These are phyloP conservation scores for Hyposoter didymator DNA, from an alignment of 2,888 invertebrate species.

Conservation along the genomic window DNA sequence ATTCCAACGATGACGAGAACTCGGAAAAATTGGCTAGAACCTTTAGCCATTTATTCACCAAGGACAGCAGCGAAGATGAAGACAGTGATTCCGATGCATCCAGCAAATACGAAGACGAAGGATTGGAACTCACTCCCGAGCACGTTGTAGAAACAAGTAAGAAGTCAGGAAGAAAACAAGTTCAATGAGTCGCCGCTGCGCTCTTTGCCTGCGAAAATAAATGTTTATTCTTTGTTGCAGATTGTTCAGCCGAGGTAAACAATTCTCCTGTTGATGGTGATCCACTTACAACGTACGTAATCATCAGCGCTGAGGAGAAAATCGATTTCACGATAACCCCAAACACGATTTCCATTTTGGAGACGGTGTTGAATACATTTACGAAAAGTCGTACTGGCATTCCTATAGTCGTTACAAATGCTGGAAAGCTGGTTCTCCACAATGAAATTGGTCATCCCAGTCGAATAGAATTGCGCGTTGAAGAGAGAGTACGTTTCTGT, in stretches of 20 bases:
- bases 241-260: slow-evolving; percentile 65
- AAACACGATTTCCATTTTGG: slow-evolving; percentile 86
- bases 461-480: slow-evolving; percentile 77
- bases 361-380: slow-evolving; percentile 83
- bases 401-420: slow-evolving; percentile 76
- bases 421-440: slow-evolving; percentile 83
- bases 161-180: slow-evolving; percentile 48
- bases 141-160: slow-evolving; percentile 75
- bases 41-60: slow-evolving; percentile 91
- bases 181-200: background rate
- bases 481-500: slow-evolving; percentile 75
- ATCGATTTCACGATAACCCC: slow-evolving; percentile 90
- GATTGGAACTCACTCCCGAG: slow-evolving; percentile 77
- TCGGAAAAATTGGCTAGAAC: slow-evolving; percentile 90
- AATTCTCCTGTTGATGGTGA: slow-evolving; percentile 70
- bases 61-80: slow-evolving; percentile 87
- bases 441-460: slow-evolving; percentile 87
- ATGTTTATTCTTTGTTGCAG: slow-evolving; percentile 57
- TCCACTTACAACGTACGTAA: slow-evolving; percentile 87
- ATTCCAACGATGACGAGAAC: slow-evolving; percentile 90
- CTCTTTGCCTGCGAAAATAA: background rate
- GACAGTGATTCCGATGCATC: slow-evolving; percentile 85
- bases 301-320: slow-evolving; percentile 88
- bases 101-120: slow-evolving; percentile 83
- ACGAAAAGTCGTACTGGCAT: slow-evolving; percentile 82